Evolutionary conservation across 2,888 invertebrate genomes (phyloP).

Genomic region (Ornithoptera priamus): DNA sequence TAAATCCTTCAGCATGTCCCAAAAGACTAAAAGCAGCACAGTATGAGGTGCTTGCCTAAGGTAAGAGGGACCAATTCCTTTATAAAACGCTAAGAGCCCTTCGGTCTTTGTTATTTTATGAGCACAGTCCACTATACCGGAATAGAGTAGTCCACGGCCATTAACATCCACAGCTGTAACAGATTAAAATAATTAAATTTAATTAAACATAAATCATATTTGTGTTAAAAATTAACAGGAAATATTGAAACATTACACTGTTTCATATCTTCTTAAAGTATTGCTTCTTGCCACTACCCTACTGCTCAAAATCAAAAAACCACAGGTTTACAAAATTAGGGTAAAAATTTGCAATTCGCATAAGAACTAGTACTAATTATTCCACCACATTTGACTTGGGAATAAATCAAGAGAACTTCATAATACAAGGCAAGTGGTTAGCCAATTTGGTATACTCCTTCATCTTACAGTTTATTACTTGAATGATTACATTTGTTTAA

Average conservation of each 20-base stretch:
- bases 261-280: no score
- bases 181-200: neutral
- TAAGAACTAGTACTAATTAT: no score
- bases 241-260: neutral
- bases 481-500: no score
- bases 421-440: no score
- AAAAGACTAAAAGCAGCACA: constrained; percentile 91
- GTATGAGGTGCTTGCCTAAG: constrained; percentile 96
- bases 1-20: constrained; percentile 85
- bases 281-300: no score
- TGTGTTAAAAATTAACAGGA: neutral
- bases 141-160: constrained; percentile 85
- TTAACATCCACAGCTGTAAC: constrained; percentile 81
- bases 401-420: no score
- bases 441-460: no score
- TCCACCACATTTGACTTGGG: no score
- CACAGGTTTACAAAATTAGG: no score
- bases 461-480: no score
- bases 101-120: constrained; percentile 87
- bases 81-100: constrained; percentile 92
- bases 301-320: no score
- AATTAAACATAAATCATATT: constrained; percentile 1
- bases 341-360: no score
- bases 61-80: constrained; percentile 94
- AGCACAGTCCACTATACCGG: constrained; percentile 87